phyloP scores from a whole-genome alignment of 2,888 invertebrate species.

The Abscondita cerata region DNA sequence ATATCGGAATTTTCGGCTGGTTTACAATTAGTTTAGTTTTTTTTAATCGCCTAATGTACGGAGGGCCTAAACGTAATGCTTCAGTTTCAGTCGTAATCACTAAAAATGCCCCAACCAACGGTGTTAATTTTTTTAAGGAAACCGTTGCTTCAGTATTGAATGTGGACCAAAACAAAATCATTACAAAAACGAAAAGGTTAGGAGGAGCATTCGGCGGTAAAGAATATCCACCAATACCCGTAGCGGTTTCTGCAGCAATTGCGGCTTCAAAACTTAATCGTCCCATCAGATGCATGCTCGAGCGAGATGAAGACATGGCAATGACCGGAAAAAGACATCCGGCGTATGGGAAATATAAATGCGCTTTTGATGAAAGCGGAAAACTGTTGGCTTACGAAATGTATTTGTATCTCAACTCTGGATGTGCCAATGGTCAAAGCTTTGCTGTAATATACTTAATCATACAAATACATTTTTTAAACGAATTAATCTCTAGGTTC shows the following conservation, averaged over 20 bases:
- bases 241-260: slow-evolving; percentile 78
- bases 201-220: slow-evolving; percentile 98
- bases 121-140: slow-evolving; percentile 60
- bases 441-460: slow-evolving; percentile 7
- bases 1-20: no score
- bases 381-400: slow-evolving; percentile 76
- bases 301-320: slow-evolving; percentile 94
- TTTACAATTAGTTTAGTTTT: no score
- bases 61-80: no score
- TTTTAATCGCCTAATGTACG: no score
- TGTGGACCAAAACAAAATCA: slow-evolving; percentile 76
- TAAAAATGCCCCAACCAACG: no score
- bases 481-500: slow-evolving; percentile 65
- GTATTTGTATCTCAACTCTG: slow-evolving; percentile 65
- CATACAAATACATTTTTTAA: not conserved
- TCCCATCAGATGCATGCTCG: slow-evolving; percentile 87
- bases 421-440: slow-evolving; percentile 15
- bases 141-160: slow-evolving; percentile 73
- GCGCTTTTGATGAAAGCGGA: slow-evolving; percentile 78
- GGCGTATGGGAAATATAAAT: slow-evolving; percentile 84
- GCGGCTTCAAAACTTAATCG: slow-evolving; percentile 80
- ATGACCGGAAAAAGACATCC: slow-evolving; percentile 91
- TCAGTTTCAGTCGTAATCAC: no score
- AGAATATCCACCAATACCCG: slow-evolving; percentile 74
- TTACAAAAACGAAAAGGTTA: slow-evolving; percentile 81